These are phyloP conservation scores for Mythimna loreyi DNA, from an alignment of 2,888 invertebrate species.

Conservation along the genomic window DNA sequence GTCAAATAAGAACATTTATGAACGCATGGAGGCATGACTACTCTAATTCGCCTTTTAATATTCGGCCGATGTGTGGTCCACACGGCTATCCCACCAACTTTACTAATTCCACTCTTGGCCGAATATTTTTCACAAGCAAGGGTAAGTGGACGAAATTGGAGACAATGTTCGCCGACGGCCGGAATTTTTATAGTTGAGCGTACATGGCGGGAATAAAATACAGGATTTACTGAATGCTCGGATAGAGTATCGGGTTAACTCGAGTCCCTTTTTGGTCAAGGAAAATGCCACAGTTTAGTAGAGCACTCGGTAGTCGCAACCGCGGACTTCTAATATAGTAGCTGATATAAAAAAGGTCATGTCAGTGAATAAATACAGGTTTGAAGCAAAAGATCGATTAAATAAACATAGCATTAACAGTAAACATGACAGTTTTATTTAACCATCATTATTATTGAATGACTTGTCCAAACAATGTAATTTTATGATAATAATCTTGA, in stretches of 20 bases:
- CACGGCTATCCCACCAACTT: slow-evolving; percentile 78
- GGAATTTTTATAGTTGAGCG: slow-evolving; percentile 80
- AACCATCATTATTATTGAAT: slow-evolving; percentile 39
- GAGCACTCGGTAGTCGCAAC: slow-evolving; percentile 22
- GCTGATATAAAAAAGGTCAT: slow-evolving; percentile 26
- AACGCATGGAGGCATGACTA: slow-evolving; percentile 78
- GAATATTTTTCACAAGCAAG: slow-evolving; percentile 79
- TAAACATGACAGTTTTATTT: slow-evolving; percentile 51
- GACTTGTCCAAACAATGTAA: slow-evolving; percentile 48
- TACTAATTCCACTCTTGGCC: slow-evolving; percentile 75
- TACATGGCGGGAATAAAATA: slow-evolving; percentile 75
- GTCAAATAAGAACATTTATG: slow-evolving; percentile 83
- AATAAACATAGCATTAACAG: slow-evolving; percentile 23
- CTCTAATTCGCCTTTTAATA: slow-evolving; percentile 87
- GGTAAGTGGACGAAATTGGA: slow-evolving; percentile 79
- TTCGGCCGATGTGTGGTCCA: slow-evolving; percentile 82
- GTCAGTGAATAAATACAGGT: slow-evolving; percentile 6
- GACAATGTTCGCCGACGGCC: slow-evolving; percentile 76
- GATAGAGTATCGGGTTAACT: slow-evolving; percentile 60
- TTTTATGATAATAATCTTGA: slow-evolving; percentile 58
- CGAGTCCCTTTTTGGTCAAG: slow-evolving; percentile 52
- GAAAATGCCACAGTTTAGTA: slow-evolving; percentile 46
- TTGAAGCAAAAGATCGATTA: slow-evolving; percentile 11
- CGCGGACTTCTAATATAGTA: slow-evolving; percentile 31
- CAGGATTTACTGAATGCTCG: slow-evolving; percentile 75